Evolutionary conservation across 1,140 invertebrate species (phyloP).

Genomic region (Eufriesea mexicana): DNA sequence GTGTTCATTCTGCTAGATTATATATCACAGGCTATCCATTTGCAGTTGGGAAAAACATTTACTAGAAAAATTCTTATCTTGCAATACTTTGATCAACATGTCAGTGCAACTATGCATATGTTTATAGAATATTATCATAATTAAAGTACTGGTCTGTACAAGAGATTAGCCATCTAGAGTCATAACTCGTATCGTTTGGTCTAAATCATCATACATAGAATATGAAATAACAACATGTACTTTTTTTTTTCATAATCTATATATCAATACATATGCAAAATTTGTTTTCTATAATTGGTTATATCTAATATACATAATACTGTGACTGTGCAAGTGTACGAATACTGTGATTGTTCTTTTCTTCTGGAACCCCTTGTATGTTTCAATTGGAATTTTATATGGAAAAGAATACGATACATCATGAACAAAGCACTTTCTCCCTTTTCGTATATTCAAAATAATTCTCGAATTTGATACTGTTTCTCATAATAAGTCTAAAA

Average conservation of each 20-base stretch:
- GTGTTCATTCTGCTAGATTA: conserved; percentile 58
- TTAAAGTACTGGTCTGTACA: conserved; percentile 40
- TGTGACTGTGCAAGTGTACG: conserved; percentile 21
- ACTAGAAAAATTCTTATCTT: conserved; percentile 54
- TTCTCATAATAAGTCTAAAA: neutral
- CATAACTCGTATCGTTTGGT: conserved; percentile 15
- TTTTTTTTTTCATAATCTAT: neutral
- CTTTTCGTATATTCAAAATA: conserved; percentile 37
- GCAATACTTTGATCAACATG: conserved; percentile 25
- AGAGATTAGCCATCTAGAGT: conserved; percentile 26
- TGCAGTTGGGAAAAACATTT: conserved; percentile 56
- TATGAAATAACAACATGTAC: conserved; percentile 31
- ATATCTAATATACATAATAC: conserved; percentile 37
- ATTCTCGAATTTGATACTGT: conserved; percentile 9
- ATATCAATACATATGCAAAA: neutral
- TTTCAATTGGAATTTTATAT: conserved; percentile 16
- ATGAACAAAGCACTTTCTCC: neutral
- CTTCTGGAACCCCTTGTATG: neutral
- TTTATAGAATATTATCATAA: conserved; percentile 27
- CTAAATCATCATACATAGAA: conserved; percentile 13
- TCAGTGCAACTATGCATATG: conserved; percentile 46
- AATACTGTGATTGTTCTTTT: conserved; percentile 27
- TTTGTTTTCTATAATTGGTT: neutral
- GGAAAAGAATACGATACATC: neutral
- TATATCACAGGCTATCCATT: conserved; percentile 65